These are phyloP conservation scores for Limnephilus rhombicus DNA, from an alignment of 2,888 invertebrate genomes.

Conservation along the genomic window DNA sequence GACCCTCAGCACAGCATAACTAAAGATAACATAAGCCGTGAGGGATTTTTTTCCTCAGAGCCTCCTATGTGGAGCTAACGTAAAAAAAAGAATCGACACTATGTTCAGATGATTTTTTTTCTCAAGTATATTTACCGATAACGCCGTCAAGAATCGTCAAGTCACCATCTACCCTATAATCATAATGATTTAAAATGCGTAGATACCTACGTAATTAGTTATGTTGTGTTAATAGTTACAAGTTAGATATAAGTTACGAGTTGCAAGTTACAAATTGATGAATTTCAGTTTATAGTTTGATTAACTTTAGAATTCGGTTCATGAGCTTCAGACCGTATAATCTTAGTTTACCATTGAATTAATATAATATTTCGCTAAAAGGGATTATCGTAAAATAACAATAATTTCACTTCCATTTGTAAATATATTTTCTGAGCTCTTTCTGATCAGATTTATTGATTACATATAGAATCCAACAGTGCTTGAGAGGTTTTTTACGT, in stretches of 20 bases:
- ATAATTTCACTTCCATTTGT: neutral
- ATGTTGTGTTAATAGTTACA: neutral
- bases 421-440: too few relatives aligned
- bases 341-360: neutral
- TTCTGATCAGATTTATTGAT: too few relatives aligned
- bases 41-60: too few relatives aligned
- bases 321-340: neutral
- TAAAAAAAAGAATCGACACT: too few relatives aligned
- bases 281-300: neutral
- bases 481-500: too few relatives aligned
- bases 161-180: neutral
- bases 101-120: too few relatives aligned
- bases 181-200: neutral
- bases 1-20: too few relatives aligned
- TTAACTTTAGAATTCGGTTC: neutral
- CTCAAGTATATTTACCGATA: too few relatives aligned
- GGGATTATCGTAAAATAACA: neutral
- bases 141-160: neutral
- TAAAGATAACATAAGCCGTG: too few relatives aligned
- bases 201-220: neutral
- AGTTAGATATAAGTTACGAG: neutral
- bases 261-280: neutral
- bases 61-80: too few relatives aligned
- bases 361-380: neutral
- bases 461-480: too few relatives aligned